Evolutionary conservation across 2,113 vertebrate genomes (phyloP).

Genomic region (Chitala chitala): DNA sequence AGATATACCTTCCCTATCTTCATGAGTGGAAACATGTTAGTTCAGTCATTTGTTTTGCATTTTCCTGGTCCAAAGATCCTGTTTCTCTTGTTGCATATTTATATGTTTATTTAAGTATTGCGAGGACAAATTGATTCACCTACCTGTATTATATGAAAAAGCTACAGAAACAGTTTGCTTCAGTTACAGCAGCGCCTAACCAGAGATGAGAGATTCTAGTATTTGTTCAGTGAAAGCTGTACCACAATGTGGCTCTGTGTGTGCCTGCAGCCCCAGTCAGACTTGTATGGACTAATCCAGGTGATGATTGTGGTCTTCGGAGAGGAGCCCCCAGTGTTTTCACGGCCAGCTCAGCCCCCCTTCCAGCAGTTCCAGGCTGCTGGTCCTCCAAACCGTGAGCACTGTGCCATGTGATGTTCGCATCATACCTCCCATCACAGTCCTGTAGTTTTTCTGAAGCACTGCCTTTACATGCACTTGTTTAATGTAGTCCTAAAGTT

Average conservation of each 20-base stretch:
- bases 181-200: too few species aligned
- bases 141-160: too few species aligned
- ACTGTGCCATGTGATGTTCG: background rate
- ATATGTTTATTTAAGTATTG: background rate
- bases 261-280: slow-evolving; percentile 83
- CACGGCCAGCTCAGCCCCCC: slow-evolving; percentile 78
- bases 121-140: too few species aligned
- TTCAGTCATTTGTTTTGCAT: slow-evolving; percentile 30
- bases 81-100: too few species aligned
- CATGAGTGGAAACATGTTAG: slow-evolving; percentile 98
- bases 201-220: too few species aligned
- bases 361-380: slow-evolving; percentile 86
- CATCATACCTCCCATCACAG: background rate
- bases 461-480: background rate
- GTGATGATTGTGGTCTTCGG: slow-evolving; percentile 98
- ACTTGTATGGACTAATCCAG: slow-evolving; percentile 90
- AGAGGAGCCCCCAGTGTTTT: slow-evolving; percentile 96
- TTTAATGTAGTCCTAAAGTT: too few species aligned
- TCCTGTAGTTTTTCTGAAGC: background rate
- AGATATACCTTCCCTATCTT: slow-evolving; percentile 94
- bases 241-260: too few species aligned
- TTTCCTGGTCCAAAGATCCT: background rate
- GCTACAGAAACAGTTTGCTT: too few species aligned
- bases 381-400: slow-evolving; percentile 90
- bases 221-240: too few species aligned